Base-by-base conservation (phyloP, 2,797 vertebrate genomes). In the Peromyscus attwateri region DNA sequence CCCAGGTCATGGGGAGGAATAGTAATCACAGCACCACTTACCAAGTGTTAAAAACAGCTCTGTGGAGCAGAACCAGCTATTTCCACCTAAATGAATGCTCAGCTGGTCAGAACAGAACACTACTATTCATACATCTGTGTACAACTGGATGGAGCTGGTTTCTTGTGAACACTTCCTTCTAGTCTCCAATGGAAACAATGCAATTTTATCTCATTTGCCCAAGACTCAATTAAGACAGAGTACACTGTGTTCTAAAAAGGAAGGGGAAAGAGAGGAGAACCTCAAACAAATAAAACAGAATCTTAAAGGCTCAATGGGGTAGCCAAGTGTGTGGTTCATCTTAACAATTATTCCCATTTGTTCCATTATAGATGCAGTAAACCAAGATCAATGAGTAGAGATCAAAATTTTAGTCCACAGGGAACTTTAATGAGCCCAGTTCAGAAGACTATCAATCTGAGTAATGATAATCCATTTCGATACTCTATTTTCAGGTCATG, bases 171-270 rank as follows among this genome's bases (percentile, higher is more conserved):
- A n/a, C 13, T 73, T 62, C 19, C 84, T 94, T 88, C 64, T 23
- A 82, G 7, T 57, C 11, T 57, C 83, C 79, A 9, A 49, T 43
- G 23, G 49, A 94, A 82, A 96, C 12, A 55, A 95, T 80, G 6
- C 19, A 91, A 71, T 49, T 90, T 90, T 85, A 83, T 40, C 70
- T 83, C 66, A 89, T 55, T 87, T 95, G 6, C 17, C 40, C 29
- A 82, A 87, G 10, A 95, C 1, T 34, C 76, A 89, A 76, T 64
- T 62, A 34, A 84, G 95, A 60, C 52, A 57, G 46, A n/a, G 66
- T 49, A 52, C 1, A 66, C 43, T 7, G 29, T 49, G 52, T 52
- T 85, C 64, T 68, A n/a, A 85, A 66, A 5, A 29, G 66, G 64
- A 29, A 12, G 29, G 3, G 2, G 29, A 13, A 29, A 5, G 12